phyloP scores from a whole-genome alignment of 2,888 invertebrate genomes.

The Pemphredon lugubris region DNA sequence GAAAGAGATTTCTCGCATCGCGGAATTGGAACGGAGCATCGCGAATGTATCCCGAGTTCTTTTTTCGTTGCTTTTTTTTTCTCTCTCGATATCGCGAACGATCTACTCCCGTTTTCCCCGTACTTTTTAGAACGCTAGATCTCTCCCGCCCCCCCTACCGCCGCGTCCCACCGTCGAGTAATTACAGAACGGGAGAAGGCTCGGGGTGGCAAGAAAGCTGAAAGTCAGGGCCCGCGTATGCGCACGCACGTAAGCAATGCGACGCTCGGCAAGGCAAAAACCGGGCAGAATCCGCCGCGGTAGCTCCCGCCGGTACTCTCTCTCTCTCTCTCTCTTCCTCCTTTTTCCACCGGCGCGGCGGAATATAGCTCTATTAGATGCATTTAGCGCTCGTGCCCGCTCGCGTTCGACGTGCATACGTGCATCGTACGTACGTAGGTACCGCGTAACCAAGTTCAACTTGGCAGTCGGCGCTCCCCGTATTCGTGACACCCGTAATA shows the following conservation, averaged over 20 bases:
- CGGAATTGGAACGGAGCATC: no score
- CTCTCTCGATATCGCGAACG: no score
- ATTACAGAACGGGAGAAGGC: slow-evolving; percentile 9
- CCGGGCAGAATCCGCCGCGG: slow-evolving; percentile 20
- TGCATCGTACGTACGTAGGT: no score
- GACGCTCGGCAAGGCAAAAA: slow-evolving; percentile 28
- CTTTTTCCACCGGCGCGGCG: background rate
- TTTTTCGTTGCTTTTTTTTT: no score
- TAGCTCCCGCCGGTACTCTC: background rate
- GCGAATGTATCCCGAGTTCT: no score
- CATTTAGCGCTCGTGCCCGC: slow-evolving; percentile 3
- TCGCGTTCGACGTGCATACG: slow-evolving; percentile 7
- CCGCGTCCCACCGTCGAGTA: slow-evolving; percentile 4
- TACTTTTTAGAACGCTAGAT: background rate
- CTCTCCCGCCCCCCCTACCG: background rate
- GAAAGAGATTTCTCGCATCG: no score
- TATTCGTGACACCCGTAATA: slow-evolving; percentile 59
- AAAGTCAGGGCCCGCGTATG: slow-evolving; percentile 4
- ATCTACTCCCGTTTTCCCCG: no score
- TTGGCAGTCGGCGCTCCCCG: slow-evolving; percentile 12
- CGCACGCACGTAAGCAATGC: slow-evolving; percentile 23
- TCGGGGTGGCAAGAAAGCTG: slow-evolving; percentile 10
- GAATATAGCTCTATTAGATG: slow-evolving; percentile 21
- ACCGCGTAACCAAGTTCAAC: no score
- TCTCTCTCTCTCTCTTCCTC: background rate